Conservation (phyloP, 2,113 vertebrate genomes). For the Gnathonemus echidnorhynchus region DNA sequence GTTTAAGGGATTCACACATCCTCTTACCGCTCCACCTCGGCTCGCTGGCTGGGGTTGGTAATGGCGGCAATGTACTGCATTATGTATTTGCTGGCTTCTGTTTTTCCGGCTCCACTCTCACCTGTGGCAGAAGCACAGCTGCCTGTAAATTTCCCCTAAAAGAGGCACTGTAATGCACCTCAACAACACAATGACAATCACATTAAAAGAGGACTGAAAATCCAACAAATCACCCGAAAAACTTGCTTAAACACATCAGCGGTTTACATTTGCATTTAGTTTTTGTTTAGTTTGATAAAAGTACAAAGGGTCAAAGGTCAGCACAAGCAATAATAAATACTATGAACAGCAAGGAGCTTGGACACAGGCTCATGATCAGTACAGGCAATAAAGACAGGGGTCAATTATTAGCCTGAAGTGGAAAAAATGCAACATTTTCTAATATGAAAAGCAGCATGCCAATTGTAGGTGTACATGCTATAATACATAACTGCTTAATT, state of each 20-base stretch:
- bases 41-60: conserved; percentile 92
- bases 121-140: conserved; percentile 55
- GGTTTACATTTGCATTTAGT: neutral
- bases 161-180: neutral
- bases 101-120: conserved; percentile 96
- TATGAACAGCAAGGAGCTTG: neutral
- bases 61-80: conserved; percentile 99
- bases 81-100: conserved; percentile 97
- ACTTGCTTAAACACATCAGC: neutral
- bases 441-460: neutral
- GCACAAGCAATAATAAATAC: neutral
- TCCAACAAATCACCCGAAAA: neutral
- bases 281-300: neutral
- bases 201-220: neutral
- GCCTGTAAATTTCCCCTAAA: neutral
- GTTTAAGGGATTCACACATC: no score
- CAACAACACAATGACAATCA: neutral
- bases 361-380: neutral
- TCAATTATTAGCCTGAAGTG: neutral
- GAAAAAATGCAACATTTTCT: neutral
- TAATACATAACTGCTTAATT: neutral
- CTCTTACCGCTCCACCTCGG: conserved; percentile 89
- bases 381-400: neutral
- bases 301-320: neutral
- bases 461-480: neutral